phyloP scores from a whole-genome alignment of 2,113 vertebrate genomes.

The Hystrix cristata region DNA sequence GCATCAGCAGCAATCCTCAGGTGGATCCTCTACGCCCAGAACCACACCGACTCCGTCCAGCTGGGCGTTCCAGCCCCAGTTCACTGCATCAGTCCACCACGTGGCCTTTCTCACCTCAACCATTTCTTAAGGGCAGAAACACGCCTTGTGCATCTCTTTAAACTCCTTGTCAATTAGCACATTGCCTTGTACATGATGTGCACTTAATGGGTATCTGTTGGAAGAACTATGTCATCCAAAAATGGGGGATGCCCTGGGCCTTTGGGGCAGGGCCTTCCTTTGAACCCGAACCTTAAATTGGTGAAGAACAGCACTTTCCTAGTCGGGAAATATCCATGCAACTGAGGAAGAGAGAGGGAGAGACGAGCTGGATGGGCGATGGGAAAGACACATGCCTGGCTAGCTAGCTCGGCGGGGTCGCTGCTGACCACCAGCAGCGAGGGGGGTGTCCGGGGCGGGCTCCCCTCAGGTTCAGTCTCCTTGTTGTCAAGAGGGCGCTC shows the following conservation, averaged over 20 bases:
- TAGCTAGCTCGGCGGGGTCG: background rate
- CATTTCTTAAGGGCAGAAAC: background rate
- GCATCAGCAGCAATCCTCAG: too few relatives aligned
- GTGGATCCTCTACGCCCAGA: too few relatives aligned
- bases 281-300: conserved; percentile 13
- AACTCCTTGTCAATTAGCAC: background rate
- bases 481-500: background rate
- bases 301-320: background rate
- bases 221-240: background rate
- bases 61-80: too few relatives aligned
- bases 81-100: too few relatives aligned
- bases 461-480: background rate
- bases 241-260: background rate
- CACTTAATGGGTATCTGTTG: background rate
- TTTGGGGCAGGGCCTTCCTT: background rate
- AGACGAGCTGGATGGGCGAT: background rate
- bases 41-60: too few relatives aligned
- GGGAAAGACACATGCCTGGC: background rate
- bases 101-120: background rate
- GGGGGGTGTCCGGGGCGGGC: background rate
- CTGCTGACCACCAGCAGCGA: background rate
- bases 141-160: background rate
- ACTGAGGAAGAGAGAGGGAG: background rate
- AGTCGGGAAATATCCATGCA: background rate
- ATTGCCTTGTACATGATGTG: background rate